A percentile compares a stretch with the other conserved stretches of the same genome.
These are phyloP conservation scores for Acropternis orthonyx DNA, from an alignment of 2,797 vertebrate species.

Conservation along the genomic window DNA sequence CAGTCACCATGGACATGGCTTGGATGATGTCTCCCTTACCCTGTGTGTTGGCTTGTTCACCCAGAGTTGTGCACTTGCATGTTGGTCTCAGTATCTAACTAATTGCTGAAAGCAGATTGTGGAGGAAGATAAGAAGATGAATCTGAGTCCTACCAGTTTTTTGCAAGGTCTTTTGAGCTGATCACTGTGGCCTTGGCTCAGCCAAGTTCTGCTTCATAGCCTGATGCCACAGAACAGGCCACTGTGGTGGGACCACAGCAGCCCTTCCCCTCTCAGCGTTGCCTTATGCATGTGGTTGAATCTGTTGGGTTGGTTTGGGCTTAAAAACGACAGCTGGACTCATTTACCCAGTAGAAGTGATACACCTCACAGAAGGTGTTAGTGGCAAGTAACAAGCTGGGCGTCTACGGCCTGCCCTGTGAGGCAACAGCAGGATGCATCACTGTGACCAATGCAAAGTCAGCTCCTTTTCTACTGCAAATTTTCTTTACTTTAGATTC, in stretches of 20 bases:
- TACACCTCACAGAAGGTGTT: not conserved
- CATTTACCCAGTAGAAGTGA: not conserved
- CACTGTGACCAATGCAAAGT: not conserved
- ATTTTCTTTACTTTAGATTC: not conserved
- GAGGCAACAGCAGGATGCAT: not conserved
- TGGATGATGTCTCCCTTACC: fast-evolving
- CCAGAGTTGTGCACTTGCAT: not conserved
- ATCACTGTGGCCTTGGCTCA: not conserved
- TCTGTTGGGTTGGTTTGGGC: fast-evolving
- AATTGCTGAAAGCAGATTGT: not conserved
- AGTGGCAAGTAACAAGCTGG: not conserved
- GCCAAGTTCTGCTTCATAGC: not conserved
- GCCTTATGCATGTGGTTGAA: not conserved
- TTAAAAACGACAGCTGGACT: not conserved
- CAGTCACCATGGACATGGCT: not conserved
- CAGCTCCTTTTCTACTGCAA: not conserved
- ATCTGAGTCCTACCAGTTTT: not conserved
- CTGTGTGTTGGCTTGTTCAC: not conserved
- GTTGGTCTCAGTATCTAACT: not conserved
- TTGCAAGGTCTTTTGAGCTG: not conserved
- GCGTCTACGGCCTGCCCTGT: not conserved
- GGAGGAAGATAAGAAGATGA: not conserved
- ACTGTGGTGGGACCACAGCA: fast-evolving
- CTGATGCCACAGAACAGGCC: not conserved
- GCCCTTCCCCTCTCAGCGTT: fast-evolving